A percentile compares a stretch with the other conserved stretches of the same genome.
These are phyloP conservation scores for Phortica magna DNA, from an alignment of 2,888 invertebrate genomes.

Conservation along the genomic window DNA sequence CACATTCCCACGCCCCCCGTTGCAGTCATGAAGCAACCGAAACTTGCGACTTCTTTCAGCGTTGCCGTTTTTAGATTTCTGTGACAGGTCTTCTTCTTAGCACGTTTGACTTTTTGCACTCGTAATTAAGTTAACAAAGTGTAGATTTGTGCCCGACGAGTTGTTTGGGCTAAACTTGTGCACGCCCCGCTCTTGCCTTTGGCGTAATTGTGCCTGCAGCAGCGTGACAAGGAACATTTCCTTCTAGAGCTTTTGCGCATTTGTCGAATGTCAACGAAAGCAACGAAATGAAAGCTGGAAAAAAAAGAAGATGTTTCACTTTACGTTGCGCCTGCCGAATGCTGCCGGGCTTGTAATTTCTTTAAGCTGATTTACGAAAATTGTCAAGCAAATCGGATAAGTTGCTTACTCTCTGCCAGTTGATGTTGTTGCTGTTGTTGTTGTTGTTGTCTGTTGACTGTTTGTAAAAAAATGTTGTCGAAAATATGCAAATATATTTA, in stretches of 20 bases:
- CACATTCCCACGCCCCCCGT: neutral
- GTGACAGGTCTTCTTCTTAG: conserved; percentile 14
- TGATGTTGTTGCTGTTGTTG: neutral
- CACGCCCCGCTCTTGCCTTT: neutral
- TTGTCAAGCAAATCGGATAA: conserved; percentile 67
- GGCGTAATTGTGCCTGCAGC: conserved; percentile 37
- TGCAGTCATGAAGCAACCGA: neutral
- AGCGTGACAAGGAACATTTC: conserved; percentile 33
- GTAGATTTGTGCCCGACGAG: conserved; percentile 55
- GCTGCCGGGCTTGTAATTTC: conserved; percentile 55
- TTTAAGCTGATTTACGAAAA: conserved; percentile 67
- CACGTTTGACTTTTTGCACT: conserved; percentile 65
- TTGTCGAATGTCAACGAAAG: conserved; percentile 15
- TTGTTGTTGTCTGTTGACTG: conserved; percentile 44
- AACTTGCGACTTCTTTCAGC: neutral
- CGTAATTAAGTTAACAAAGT: conserved; percentile 69
- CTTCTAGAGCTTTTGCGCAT: conserved; percentile 10
- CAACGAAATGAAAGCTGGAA: neutral
- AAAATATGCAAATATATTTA: conserved; percentile 67
- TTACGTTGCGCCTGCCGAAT: neutral
- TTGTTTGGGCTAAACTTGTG: neutral
- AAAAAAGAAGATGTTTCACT: neutral
- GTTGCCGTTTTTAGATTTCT: conserved; percentile 28
- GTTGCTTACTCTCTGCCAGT: conserved; percentile 20
- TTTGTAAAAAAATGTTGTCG: conserved; percentile 13